Evolutionary conservation across 2,113 vertebrate genomes (phyloP).

Genomic region (Prolemur simus): DNA sequence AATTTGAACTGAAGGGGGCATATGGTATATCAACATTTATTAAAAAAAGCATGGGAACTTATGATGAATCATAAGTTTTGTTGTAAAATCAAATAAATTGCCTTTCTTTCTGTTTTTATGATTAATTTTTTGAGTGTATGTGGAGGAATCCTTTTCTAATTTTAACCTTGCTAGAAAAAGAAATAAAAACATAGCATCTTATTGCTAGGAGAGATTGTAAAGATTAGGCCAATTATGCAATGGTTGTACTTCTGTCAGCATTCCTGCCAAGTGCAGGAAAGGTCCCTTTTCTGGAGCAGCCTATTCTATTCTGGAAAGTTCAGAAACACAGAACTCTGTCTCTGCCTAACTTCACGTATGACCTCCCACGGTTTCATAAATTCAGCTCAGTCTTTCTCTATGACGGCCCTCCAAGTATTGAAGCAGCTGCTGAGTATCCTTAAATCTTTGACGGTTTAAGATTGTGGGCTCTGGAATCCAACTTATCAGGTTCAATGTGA

Average conservation of each 20-base stretch:
- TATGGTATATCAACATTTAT: slow-evolving; percentile 64
- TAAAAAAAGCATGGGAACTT: slow-evolving; percentile 66
- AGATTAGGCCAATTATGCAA: background rate
- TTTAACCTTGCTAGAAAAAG: background rate
- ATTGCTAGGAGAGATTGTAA: background rate
- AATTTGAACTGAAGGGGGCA: slow-evolving; percentile 70
- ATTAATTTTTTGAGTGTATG: background rate
- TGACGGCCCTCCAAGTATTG: background rate
- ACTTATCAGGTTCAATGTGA: background rate
- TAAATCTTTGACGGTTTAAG: background rate
- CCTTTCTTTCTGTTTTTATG: background rate
- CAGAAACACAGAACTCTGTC: background rate
- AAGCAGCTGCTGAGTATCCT: background rate
- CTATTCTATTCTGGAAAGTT: background rate
- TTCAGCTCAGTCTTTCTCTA: background rate
- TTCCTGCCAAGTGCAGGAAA: background rate
- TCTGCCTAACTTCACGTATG: background rate
- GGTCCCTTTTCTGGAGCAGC: background rate
- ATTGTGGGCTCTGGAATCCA: background rate
- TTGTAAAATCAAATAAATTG: background rate
- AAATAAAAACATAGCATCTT: background rate
- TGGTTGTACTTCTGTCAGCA: background rate
- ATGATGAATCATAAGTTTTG: slow-evolving; percentile 31
- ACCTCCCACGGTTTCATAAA: background rate
- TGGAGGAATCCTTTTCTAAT: background rate